Percentiles rank a stretch among this genome's conserved stretches.
phyloP scores from a whole-genome alignment of 1,140 invertebrate genomes.

The Geopemphigus sp. region DNA sequence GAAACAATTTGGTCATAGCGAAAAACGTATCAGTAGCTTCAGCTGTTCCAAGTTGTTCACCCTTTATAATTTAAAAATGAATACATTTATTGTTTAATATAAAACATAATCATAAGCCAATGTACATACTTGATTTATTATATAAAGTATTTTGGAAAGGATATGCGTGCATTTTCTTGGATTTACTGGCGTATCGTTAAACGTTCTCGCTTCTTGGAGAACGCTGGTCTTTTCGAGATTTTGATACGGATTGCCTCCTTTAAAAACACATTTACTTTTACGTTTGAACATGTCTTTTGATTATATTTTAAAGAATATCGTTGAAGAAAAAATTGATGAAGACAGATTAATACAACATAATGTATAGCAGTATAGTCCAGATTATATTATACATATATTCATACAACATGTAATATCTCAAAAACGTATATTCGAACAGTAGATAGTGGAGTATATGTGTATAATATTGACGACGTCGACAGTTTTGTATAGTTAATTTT shows the following conservation, averaged over 20 bases:
- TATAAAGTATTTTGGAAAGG: constrained; percentile 92
- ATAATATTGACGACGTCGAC: too few species aligned
- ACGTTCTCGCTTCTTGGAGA: constrained; percentile 92
- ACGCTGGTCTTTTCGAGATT: constrained; percentile 95
- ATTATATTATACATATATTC: background rate
- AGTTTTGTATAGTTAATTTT: too few species aligned
- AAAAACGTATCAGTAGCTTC: constrained; percentile 99
- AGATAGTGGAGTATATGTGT: background rate
- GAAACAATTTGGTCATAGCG: constrained; percentile 98
- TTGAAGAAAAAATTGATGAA: constrained; percentile 30
- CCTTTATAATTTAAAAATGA: constrained; percentile 58
- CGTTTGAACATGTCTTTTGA: constrained; percentile 42
- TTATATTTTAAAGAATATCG: background rate
- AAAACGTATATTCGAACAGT: too few species aligned
- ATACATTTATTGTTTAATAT: background rate
- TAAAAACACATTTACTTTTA: constrained; percentile 45
- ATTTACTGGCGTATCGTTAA: constrained; percentile 97
- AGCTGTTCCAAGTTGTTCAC: constrained; percentile 83
- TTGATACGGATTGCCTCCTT: constrained; percentile 81
- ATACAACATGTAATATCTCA: background rate
- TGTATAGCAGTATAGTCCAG: constrained; percentile 49
- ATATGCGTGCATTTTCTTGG: constrained; percentile 94
- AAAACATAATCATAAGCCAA: background rate
- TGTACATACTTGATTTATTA: constrained; percentile 75
- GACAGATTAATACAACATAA: constrained; percentile 50